phyloP scores from a whole-genome alignment of 2,888 invertebrate species.

The Mythimna impura region DNA sequence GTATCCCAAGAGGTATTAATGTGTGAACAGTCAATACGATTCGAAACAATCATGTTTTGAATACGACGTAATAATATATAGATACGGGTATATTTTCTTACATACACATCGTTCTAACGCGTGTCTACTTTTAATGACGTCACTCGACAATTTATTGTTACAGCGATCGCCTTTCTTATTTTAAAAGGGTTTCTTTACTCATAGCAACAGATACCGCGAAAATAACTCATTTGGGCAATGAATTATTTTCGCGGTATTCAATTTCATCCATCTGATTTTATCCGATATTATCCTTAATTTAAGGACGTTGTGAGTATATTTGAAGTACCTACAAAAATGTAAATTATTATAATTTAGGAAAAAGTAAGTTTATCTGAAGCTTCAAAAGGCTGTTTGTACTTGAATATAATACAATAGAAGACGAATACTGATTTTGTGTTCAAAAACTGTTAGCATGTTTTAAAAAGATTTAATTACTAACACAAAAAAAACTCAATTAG shows the following conservation, averaged over 20 bases:
- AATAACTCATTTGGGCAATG: too few relatives aligned
- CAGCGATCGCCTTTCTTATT: conserved; percentile 2
- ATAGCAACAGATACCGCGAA: too few relatives aligned
- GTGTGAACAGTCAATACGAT: conserved; percentile 40
- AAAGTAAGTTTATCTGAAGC: too few relatives aligned
- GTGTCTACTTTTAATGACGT: conserved; percentile 25
- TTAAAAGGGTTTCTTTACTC: conserved; percentile 2
- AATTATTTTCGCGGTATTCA: conserved; percentile 10
- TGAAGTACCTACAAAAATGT: not conserved
- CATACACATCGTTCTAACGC: too few relatives aligned
- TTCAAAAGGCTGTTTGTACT: too few relatives aligned
- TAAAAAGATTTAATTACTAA: too few relatives aligned
- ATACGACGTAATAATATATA: conserved; percentile 11
- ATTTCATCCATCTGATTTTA: not conserved
- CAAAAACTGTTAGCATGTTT: too few relatives aligned
- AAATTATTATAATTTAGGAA: too few relatives aligned
- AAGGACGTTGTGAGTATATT: not conserved
- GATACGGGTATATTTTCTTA: not conserved
- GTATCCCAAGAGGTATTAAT: conserved; percentile 25
- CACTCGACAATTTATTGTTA: conserved; percentile 16
- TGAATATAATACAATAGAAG: too few relatives aligned
- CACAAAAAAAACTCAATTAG: too few relatives aligned
- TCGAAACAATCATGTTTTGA: conserved; percentile 45
- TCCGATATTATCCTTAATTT: not conserved
- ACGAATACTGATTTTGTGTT: too few relatives aligned